Conservation (phyloP, 1,140 invertebrate genomes). For the Diuraphis noxia region DNA sequence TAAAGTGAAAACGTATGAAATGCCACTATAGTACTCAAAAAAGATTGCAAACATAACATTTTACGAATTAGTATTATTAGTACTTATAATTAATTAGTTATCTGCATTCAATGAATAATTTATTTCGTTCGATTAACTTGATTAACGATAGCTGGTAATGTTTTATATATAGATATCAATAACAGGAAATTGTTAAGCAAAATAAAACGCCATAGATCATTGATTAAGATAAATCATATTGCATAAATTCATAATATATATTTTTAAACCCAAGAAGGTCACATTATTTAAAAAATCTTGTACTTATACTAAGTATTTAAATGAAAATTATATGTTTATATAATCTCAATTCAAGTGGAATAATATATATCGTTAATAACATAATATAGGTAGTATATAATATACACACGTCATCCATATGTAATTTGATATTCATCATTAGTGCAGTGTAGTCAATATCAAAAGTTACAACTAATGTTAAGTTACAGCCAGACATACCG, state of each 20-base stretch:
- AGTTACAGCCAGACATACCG: not conserved
- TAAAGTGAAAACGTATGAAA: not conserved
- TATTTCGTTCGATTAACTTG: not conserved
- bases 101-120: not conserved
- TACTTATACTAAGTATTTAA: not conserved
- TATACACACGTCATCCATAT: not conserved
- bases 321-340: not conserved
- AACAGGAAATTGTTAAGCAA: not conserved
- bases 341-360: not conserved
- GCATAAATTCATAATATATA: not conserved
- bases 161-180: not conserved
- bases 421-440: not conserved
- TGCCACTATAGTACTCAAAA: not conserved
- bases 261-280: constrained; percentile 1
- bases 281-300: not conserved
- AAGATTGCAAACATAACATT: not conserved
- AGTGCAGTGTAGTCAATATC: not conserved
- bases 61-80: no score
- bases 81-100: not conserved
- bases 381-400: not conserved
- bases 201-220: not conserved
- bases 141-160: not conserved
- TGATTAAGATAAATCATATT: not conserved
- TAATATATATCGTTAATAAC: not conserved
- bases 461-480: not conserved